Evolutionary conservation across 2,113 vertebrate genomes (phyloP), one percentile per base, ranked within the genome.

Genomic region (Cebidichthys violaceus): DNA sequence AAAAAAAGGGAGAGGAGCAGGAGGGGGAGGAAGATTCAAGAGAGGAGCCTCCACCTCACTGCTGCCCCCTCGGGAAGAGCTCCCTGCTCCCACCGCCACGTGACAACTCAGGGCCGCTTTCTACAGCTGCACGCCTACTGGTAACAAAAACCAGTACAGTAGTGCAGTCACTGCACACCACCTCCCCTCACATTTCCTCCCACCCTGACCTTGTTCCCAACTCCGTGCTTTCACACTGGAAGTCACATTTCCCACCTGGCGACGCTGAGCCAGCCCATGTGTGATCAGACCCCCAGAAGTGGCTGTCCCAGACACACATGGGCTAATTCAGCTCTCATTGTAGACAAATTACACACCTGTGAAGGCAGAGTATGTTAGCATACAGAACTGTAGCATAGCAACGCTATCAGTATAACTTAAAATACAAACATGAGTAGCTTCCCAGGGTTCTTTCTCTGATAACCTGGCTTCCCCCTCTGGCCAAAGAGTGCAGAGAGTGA

Each of bases 61-160:
- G 92, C 92, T 93, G 93, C 90, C 90, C 91, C 87, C 82, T 88
- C 33, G 77, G 84, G 61, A 24, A 81, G 66, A 94, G 95, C 92
- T 95, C 95, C 84, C 92, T 86, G 81, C 86, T 86, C 90, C 90
- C 90, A 89, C 70, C 85, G 86, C 85, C 96, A 96, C 84, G 66
- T 0, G 92, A 96, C 7, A 96, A 96, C 73, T 88, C 96, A 97
- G 93, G 96, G 95, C 86, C 93, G 89, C 88, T 96, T 96, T 89
- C 95, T 96, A 65, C 95, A 95, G 61, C 96, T 96, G 86, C 93
- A 95, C 39, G 52, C 88, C 13, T 95, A 95, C 92, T 95, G 96
- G 60, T 94, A 93, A 88, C 94, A 94, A 90, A 73, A 94, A 88
- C 70, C 95, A 95, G 90, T 92, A 92, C 84, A 96, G 95, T 94